These are phyloP conservation scores for Laterallus jamaicensis DNA, from an alignment of 2,113 vertebrate species.

Conservation along the genomic window DNA sequence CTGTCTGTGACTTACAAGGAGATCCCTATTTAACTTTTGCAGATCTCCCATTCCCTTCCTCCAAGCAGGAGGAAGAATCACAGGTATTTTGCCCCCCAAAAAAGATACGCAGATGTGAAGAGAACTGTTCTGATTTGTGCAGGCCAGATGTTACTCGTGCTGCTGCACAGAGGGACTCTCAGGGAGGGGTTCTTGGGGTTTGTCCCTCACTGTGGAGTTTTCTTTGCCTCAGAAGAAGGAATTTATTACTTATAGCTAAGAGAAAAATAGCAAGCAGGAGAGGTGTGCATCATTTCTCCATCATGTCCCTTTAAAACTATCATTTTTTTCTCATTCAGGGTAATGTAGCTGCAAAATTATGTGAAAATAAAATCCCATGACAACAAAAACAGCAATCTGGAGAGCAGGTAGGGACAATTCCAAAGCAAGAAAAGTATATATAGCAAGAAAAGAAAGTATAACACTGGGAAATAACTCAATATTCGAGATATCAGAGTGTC, in stretches of 20 bases:
- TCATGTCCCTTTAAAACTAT: not conserved
- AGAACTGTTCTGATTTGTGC: not conserved
- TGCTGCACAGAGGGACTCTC: not conserved
- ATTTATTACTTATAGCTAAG: not conserved
- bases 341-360: slow-evolving; percentile 1
- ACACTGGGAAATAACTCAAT: slow-evolving; percentile 6
- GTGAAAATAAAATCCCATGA: not conserved
- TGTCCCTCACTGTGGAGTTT: not conserved
- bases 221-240: not conserved
- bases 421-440: not conserved
- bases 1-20: not conserved
- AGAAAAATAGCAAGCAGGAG: not conserved
- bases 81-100: not conserved
- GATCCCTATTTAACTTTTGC: not conserved
- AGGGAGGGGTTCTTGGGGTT: not conserved
- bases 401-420: not conserved
- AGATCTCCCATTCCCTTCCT: not conserved
- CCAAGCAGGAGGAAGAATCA: not conserved
- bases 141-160: not conserved
- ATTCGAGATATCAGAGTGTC: not conserved
- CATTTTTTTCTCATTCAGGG: not conserved
- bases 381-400: slow-evolving; percentile 6
- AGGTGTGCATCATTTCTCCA: not conserved
- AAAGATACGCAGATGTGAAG: rapidly evolving
- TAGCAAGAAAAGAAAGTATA: not conserved